Percentiles rank a stretch among this genome's conserved stretches.
Conservation (phyloP, 2,888 invertebrate species). For the Crossocerus cetratus region DNA sequence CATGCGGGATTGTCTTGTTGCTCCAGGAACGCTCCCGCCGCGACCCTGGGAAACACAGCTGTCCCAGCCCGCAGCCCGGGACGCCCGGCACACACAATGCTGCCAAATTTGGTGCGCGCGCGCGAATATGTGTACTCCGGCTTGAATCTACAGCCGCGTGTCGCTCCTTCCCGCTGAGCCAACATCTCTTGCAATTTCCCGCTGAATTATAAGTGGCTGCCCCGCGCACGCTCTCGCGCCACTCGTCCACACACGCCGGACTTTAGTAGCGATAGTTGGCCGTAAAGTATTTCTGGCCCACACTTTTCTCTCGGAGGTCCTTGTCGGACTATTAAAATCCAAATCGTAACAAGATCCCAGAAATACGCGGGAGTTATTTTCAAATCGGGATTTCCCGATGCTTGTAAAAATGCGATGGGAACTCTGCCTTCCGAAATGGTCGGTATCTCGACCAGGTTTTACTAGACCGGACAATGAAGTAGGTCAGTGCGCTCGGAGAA, state of each 20-base stretch:
- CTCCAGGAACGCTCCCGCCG: constrained; percentile 48
- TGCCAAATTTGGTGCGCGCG: constrained; percentile 70
- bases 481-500: too few relatives aligned
- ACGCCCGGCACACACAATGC: constrained; percentile 53
- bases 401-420: too few relatives aligned
- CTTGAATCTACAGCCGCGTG: constrained; percentile 22
- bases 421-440: too few relatives aligned
- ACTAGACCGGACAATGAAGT: too few relatives aligned
- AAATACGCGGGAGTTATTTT: too few relatives aligned
- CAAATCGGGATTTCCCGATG: too few relatives aligned
- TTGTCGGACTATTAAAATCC: too few relatives aligned
- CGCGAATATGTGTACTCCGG: constrained; percentile 44
- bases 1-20: constrained; percentile 71
- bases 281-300: too few relatives aligned
- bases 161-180: constrained; percentile 51
- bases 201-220: constrained; percentile 2
- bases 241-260: neutral
- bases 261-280: too few relatives aligned
- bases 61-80: constrained; percentile 39
- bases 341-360: too few relatives aligned
- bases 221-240: neutral
- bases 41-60: constrained; percentile 67
- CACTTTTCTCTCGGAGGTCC: too few relatives aligned
- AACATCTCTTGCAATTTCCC: constrained; percentile 39
- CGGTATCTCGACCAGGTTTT: too few relatives aligned